Evolutionary conservation across 2,797 vertebrate genomes (phyloP).

Genomic region (Sardinella longiceps): DNA sequence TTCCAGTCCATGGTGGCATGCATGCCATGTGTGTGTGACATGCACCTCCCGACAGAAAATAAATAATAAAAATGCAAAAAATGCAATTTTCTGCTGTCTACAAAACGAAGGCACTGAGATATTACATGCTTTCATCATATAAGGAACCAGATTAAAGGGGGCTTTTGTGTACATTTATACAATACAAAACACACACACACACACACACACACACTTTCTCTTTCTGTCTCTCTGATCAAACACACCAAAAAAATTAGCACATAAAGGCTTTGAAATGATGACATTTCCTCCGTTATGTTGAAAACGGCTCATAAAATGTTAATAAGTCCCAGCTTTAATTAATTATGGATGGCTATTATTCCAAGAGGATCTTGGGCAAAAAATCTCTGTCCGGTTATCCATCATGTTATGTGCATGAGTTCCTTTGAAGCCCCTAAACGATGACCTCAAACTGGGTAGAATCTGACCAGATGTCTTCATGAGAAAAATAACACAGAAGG

Average conservation of each 20-base stretch:
- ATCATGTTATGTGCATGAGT: not conserved
- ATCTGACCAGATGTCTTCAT: not conserved
- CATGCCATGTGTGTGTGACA: too few relatives aligned
- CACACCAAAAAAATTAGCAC: not conserved
- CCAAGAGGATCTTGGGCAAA: not conserved
- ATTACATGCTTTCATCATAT: too few relatives aligned
- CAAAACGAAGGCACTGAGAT: too few relatives aligned
- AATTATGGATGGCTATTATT: conserved; percentile 17
- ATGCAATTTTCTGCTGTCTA: too few relatives aligned
- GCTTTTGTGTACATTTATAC: not conserved
- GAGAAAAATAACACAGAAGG: not conserved
- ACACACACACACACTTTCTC: not conserved
- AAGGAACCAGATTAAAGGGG: too few relatives aligned
- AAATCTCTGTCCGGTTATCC: not conserved
- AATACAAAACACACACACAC: not conserved
- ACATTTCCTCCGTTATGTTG: not conserved
- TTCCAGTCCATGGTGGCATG: too few relatives aligned
- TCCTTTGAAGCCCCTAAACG: not conserved
- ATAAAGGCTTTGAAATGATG: not conserved
- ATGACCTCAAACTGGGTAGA: not conserved
- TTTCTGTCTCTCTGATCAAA: not conserved
- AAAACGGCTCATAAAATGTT: not conserved
- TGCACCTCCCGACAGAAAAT: too few relatives aligned
- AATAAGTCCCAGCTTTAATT: not conserved
- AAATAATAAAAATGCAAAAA: too few relatives aligned